phyloP scores from a whole-genome alignment of 2,888 invertebrate genomes.

The Theretra japonica region DNA sequence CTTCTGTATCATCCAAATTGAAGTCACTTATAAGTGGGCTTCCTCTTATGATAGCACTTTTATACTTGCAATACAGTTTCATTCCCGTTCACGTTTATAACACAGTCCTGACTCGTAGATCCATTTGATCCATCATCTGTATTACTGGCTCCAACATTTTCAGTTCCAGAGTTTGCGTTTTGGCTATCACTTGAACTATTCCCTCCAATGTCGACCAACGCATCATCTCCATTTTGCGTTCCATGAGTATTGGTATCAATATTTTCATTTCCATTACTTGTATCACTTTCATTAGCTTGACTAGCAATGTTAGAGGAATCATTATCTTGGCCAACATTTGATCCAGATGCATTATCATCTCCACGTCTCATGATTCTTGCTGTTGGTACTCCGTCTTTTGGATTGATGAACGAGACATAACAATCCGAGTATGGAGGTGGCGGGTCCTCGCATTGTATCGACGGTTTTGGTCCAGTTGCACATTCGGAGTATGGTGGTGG shows the following conservation, averaged over 20 bases:
- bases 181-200: not conserved
- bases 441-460: constrained; percentile 53
- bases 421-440: constrained; percentile 74
- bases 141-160: not conserved
- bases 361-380: not conserved
- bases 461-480: constrained; percentile 33
- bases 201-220: not conserved
- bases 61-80: not conserved
- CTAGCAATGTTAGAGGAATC: not conserved
- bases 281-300: not conserved
- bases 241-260: not conserved
- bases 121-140: not conserved
- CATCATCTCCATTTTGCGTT: too few species aligned
- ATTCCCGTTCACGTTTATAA: not conserved
- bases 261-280: not conserved
- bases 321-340: not conserved
- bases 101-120: not conserved
- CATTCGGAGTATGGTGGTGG: constrained; percentile 71
- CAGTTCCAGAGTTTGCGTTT: not conserved
- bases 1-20: not conserved
- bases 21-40: not conserved
- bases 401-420: constrained; percentile 55
- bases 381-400: constrained; percentile 46
- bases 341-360: not conserved
- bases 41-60: not conserved